Evolutionary conservation across 2,888 invertebrate species (phyloP).

Genomic region (Hydrotaea diabolus): DNA sequence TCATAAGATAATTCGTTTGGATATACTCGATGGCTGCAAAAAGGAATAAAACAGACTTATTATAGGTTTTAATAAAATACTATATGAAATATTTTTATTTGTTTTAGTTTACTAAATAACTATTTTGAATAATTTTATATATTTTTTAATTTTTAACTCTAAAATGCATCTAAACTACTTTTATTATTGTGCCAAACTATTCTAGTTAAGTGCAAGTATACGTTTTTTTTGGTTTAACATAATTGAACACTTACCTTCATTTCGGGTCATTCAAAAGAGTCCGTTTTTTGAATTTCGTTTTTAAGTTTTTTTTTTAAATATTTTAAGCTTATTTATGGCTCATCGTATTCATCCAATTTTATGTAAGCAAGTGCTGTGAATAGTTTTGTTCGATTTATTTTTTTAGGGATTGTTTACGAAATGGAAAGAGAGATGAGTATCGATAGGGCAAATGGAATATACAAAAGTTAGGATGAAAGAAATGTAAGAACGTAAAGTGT

Average conservation of each 20-base stretch:
- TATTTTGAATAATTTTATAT: not conserved
- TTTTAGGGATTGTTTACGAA: constrained; percentile 60
- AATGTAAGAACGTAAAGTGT: not conserved
- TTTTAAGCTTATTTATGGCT: constrained; percentile 59
- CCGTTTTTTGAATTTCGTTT: constrained; percentile 42
- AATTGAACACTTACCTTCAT: not conserved
- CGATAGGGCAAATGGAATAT: constrained; percentile 1
- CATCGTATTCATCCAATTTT: constrained; percentile 78
- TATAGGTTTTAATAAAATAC: too few species aligned
- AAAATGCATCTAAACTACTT: constrained; percentile 20
- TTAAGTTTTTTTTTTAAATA: constrained; percentile 36
- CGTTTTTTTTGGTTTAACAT: not conserved
- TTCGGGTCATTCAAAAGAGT: not conserved
- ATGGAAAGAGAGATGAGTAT: constrained; percentile 52
- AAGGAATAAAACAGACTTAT: too few species aligned
- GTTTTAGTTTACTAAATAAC: too few species aligned
- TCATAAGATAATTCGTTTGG: constrained; percentile 75
- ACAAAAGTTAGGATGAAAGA: not conserved
- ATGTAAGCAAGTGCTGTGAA: constrained; percentile 79
- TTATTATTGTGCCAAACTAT: not conserved
- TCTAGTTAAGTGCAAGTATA: not conserved
- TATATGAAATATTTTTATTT: too few species aligned
- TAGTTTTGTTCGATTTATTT: constrained; percentile 45
- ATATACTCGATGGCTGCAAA: constrained; percentile 78
- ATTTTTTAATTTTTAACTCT: not conserved